Conservation (phyloP, 2,797 vertebrate genomes). For the Phalanger gymnotis region DNA sequence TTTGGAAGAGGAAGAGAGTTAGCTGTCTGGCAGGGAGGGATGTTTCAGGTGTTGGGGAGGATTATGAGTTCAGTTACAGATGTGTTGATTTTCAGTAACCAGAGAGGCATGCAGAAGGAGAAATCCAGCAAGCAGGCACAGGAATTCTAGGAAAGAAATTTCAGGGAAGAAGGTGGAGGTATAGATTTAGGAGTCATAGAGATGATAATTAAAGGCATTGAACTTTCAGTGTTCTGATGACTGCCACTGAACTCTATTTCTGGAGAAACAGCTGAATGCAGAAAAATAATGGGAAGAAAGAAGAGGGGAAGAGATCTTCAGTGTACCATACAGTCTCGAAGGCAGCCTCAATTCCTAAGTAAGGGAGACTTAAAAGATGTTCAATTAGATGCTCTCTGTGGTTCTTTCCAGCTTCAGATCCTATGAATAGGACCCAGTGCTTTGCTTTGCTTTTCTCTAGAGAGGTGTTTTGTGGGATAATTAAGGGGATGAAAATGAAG, state of each 20-base stretch:
- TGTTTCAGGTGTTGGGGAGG: neutral
- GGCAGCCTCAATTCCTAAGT: accelerated
- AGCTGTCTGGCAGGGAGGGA: neutral
- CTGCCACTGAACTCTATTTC: neutral
- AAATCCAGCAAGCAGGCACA: neutral
- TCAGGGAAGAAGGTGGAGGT: neutral
- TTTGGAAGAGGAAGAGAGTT: neutral
- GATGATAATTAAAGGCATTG: neutral
- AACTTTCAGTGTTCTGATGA: neutral
- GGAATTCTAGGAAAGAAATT: neutral
- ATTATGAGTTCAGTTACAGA: neutral
- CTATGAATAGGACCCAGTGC: neutral
- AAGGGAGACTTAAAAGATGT: neutral
- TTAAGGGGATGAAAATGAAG: neutral
- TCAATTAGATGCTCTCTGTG: neutral
- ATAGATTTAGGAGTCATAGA: neutral
- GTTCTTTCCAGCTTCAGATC: neutral
- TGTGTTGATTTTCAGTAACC: neutral
- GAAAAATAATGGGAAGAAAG: neutral
- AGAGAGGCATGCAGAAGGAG: neutral
- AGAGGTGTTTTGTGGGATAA: neutral
- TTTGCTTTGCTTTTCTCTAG: too few relatives aligned
- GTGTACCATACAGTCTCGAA: neutral
- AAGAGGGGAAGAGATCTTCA: neutral
- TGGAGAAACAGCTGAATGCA: neutral